Conservation (phyloP, 2,888 invertebrate species). For the Napeogenes inachia region DNA sequence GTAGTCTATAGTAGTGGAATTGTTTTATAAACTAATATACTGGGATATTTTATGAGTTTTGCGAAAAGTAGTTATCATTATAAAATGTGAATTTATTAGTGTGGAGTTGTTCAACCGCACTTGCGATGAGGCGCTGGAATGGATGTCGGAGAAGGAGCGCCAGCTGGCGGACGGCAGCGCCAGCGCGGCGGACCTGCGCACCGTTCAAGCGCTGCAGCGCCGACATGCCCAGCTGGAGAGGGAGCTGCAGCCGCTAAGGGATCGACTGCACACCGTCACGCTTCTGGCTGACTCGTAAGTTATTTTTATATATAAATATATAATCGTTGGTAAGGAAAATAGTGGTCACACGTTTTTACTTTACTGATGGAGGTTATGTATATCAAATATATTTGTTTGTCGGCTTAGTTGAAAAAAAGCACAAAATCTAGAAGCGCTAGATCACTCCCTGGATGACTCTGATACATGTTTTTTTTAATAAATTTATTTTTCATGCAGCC, state of each 20-base stretch:
- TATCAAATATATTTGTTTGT: too few relatives aligned
- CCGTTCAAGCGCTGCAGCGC: constrained; percentile 93
- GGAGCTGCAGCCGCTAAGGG: constrained; percentile 95
- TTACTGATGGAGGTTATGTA: too few relatives aligned
- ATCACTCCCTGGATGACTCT: neutral
- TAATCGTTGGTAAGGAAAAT: too few relatives aligned
- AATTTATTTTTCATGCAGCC: neutral
- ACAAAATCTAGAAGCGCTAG: too few relatives aligned
- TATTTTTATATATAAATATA: neutral
- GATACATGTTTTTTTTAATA: neutral
- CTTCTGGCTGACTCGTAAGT: constrained; percentile 89
- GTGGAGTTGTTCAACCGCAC: constrained; percentile 97
- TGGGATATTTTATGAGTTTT: neutral
- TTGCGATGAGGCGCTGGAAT: constrained; percentile 97
- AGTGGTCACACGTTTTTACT: too few relatives aligned
- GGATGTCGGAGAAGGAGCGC: constrained; percentile 98
- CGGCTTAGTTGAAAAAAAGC: too few relatives aligned
- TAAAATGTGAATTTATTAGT: constrained; percentile 56
- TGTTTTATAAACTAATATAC: too few relatives aligned
- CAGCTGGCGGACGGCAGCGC: constrained; percentile 88
- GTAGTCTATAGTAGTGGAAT: too few relatives aligned
- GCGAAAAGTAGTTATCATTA: neutral
- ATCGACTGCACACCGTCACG: constrained; percentile 93
- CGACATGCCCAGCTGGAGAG: constrained; percentile 95
- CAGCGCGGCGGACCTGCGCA: constrained; percentile 91